A percentile compares a stretch with the other conserved stretches of the same genome.
These are phyloP conservation scores for Opisthograptis luteolata DNA, from an alignment of 2,888 invertebrate species.

Conservation along the genomic window DNA sequence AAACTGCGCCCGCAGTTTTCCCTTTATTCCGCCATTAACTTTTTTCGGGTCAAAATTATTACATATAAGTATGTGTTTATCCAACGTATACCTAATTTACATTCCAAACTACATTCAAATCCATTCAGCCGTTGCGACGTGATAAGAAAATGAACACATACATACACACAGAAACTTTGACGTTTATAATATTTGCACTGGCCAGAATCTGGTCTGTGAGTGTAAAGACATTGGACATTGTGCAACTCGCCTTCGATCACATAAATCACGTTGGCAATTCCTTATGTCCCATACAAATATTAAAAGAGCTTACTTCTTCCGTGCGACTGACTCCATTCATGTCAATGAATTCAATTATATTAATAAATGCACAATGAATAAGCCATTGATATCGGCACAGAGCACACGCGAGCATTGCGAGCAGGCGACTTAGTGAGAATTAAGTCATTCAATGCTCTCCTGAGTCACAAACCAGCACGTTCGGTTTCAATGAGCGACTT, in stretches of 20 bases:
- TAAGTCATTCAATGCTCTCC: constrained; percentile 35
- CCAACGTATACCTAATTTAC: no score
- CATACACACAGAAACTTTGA: no score
- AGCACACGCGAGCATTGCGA: constrained; percentile 40
- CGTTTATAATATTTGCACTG: no score
- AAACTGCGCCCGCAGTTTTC: no score
- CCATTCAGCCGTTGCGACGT: no score
- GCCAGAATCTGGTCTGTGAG: no score
- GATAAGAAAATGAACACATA: no score
- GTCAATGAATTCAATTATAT: constrained; percentile 63
- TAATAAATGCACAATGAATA: constrained; percentile 45
- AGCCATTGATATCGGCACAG: constrained; percentile 55
- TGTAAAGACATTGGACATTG: constrained; percentile 19
- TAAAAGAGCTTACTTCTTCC: constrained; percentile 39
- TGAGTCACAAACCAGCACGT: constrained; percentile 49
- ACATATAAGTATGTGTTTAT: no score
- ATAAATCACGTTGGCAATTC: constrained; percentile 11
- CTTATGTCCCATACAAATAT: background rate
- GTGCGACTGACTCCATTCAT: constrained; percentile 52
- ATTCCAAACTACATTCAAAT: no score
- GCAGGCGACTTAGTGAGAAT: constrained; percentile 50
- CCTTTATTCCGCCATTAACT: no score
- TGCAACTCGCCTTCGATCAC: no score
- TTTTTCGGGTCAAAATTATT: no score
- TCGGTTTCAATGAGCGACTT: constrained; percentile 45